Evolutionary conservation across 2,888 invertebrate species (phyloP).

Genomic region (Xestia xanthographa): DNA sequence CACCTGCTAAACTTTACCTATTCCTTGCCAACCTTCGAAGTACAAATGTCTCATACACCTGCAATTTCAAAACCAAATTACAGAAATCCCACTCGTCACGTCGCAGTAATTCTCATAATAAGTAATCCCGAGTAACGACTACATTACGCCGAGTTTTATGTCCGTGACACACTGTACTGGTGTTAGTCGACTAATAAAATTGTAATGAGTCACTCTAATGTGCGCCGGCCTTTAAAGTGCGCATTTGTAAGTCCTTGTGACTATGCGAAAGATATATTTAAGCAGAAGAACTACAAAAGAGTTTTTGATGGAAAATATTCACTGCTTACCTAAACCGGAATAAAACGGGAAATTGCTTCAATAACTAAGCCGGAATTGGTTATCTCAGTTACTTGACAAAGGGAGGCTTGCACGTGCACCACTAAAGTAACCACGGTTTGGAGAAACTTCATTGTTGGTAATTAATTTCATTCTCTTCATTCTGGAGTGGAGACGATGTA

Average conservation of each 20-base stretch:
- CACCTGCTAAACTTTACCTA: not conserved
- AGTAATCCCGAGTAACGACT: constrained; percentile 54
- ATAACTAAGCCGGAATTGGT: constrained; percentile 1
- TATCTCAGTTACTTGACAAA: constrained; percentile 1
- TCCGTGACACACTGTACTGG: constrained; percentile 51
- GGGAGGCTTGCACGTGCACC: not conserved
- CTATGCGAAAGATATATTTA: not conserved
- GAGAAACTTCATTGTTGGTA: not conserved
- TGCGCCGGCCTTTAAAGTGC: constrained; percentile 50
- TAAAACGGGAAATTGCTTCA: not conserved
- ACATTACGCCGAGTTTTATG: constrained; percentile 49
- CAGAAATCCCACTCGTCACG: constrained; percentile 38
- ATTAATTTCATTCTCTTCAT: not conserved
- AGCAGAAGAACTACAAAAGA: constrained; percentile 5
- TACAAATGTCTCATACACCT: constrained; percentile 16
- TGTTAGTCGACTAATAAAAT: constrained; percentile 59
- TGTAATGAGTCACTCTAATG: constrained; percentile 54
- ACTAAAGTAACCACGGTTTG: not conserved
- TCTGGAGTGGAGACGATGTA: no score
- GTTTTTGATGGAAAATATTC: not conserved
- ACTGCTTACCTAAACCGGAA: not conserved
- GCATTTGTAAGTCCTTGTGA: constrained; percentile 47
- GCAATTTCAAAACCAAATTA: constrained; percentile 22
- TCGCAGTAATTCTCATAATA: constrained; percentile 48
- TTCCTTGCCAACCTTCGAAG: not conserved